Evolutionary conservation across 2,113 vertebrate species (phyloP).

Genomic region (Trochalopteron elliotii): DNA sequence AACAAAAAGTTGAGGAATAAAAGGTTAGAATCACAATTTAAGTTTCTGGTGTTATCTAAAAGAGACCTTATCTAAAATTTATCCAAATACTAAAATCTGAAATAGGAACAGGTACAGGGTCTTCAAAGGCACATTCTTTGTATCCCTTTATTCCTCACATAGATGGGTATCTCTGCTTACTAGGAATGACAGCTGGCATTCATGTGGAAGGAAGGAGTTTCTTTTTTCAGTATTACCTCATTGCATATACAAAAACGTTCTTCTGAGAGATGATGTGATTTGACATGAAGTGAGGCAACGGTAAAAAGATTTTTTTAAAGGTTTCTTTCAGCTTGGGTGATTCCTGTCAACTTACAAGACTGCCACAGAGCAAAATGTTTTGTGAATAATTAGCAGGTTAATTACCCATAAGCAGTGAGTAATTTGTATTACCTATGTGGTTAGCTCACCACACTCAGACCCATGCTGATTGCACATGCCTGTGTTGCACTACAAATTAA

Average conservation of each 20-base stretch:
- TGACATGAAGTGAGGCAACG: constrained; percentile 33
- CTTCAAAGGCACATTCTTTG: not conserved
- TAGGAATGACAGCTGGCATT: constrained; percentile 44
- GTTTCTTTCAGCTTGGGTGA: constrained; percentile 59
- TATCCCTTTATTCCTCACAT: not conserved
- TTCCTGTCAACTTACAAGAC: constrained; percentile 41
- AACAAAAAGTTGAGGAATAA: not conserved
- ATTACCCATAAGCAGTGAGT: constrained; percentile 51
- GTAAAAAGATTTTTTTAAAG: constrained; percentile 38
- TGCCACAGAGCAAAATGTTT: constrained; percentile 33
- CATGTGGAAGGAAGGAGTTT: constrained; percentile 37
- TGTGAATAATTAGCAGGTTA: constrained; percentile 68
- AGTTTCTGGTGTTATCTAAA: not conserved
- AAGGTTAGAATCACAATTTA: not conserved
- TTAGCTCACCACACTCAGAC: constrained; percentile 20
- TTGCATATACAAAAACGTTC: constrained; percentile 16
- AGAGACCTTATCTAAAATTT: not conserved
- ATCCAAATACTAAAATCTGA: not conserved
- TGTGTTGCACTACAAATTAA: constrained; percentile 13
- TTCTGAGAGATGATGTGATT: constrained; percentile 22
- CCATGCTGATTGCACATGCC: constrained; percentile 13
- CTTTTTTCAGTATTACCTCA: constrained; percentile 56
- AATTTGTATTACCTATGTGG: constrained; percentile 48
- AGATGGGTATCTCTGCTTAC: constrained; percentile 40
- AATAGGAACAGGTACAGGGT: not conserved